Evolutionary conservation across 1,140 invertebrate genomes (phyloP).

Genomic region (Diorhabda sublineata): DNA sequence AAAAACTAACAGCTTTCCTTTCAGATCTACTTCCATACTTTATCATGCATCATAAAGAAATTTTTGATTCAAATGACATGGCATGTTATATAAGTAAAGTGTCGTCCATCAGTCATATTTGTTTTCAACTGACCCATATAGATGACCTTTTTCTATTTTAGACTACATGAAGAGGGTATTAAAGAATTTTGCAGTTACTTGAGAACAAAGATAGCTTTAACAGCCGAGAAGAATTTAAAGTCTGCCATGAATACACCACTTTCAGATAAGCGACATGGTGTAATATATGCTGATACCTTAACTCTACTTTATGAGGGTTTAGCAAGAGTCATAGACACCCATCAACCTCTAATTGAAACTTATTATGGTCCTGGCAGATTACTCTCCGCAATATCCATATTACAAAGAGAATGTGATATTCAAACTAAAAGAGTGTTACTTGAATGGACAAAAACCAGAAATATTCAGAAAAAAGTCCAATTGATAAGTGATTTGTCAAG

Average conservation of each 20-base stretch:
- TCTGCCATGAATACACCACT: constrained; percentile 58
- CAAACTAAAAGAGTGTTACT: constrained; percentile 67
- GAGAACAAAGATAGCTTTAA: constrained; percentile 72
- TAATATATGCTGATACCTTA: constrained; percentile 79
- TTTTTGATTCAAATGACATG: no score
- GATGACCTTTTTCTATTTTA: background rate
- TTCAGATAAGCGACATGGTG: constrained; percentile 66
- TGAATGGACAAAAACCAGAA: constrained; percentile 73
- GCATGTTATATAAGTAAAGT: no score
- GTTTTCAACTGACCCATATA: no score
- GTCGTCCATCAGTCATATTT: no score
- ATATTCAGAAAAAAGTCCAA: constrained; percentile 64
- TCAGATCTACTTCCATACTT: no score
- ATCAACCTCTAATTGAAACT: constrained; percentile 90
- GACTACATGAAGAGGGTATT: constrained; percentile 84
- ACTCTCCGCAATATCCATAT: constrained; percentile 62
- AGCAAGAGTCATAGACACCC: constrained; percentile 82
- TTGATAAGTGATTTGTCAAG: constrained; percentile 54
- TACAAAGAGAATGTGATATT: constrained; percentile 85
- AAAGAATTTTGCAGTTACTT: constrained; percentile 90
- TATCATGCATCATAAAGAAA: no score
- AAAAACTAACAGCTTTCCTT: no score
- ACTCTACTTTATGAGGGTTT: constrained; percentile 85
- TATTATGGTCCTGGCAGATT: constrained; percentile 86
- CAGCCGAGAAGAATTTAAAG: constrained; percentile 70